A percentile compares a stretch with the other conserved stretches of the same genome.
These are phyloP conservation scores for Apis laboriosa DNA, from an alignment of 1,140 invertebrate species.

Conservation along the genomic window DNA sequence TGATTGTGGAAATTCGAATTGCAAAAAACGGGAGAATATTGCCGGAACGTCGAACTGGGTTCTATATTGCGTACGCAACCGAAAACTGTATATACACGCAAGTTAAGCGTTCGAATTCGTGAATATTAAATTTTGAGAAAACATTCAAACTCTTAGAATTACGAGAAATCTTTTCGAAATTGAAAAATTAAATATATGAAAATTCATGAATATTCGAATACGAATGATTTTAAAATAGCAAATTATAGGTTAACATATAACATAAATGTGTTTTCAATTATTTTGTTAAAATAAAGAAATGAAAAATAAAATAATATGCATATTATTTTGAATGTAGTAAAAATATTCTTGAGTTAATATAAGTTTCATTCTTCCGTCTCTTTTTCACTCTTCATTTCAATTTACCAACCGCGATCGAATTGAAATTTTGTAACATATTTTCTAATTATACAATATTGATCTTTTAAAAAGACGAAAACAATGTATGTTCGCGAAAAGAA, in stretches of 20 bases:
- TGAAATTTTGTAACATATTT: not conserved
- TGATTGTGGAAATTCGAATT: conserved; percentile 49
- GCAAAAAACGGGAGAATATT: conserved; percentile 39
- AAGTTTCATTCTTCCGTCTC: not conserved
- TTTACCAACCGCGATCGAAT: not conserved
- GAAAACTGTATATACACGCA: conserved; percentile 1
- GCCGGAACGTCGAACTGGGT: not conserved
- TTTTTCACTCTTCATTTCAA: not conserved
- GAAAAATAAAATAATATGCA: no score
- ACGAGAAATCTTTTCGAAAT: not conserved
- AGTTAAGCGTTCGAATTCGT: conserved; percentile 31
- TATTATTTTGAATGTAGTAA: no score
- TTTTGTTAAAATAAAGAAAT: no score
- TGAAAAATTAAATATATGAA: no score
- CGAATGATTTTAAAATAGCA: no score
- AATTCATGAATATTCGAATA: no score
- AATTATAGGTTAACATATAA: no score
- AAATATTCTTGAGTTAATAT: no score
- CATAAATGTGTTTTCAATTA: no score
- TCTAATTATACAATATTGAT: not conserved
- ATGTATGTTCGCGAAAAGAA: not conserved
- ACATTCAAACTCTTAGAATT: not conserved
- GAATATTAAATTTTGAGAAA: conserved; percentile 10
- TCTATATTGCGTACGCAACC: conserved; percentile 33
- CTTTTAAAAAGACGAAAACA: not conserved